Evolutionary conservation across 2,113 vertebrate genomes (phyloP).

Genomic region (Amphilophus citrinellus): DNA sequence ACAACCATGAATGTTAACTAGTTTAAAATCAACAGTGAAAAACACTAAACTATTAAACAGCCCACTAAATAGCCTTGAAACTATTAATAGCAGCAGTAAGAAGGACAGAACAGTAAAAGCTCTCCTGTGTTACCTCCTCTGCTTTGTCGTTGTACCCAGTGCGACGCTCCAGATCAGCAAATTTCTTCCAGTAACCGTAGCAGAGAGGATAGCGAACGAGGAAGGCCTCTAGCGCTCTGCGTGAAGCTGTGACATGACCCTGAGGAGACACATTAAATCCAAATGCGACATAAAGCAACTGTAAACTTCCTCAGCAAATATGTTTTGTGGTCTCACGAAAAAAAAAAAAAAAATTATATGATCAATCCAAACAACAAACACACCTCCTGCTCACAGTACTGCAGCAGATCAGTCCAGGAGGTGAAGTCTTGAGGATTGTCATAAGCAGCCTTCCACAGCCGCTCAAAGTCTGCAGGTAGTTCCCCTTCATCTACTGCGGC

Average conservation of each 20-base stretch:
- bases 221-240: slow-evolving; percentile 83
- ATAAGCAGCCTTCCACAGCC: slow-evolving; percentile 79
- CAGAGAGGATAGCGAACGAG: slow-evolving; percentile 86
- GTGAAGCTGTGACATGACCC: slow-evolving; percentile 81
- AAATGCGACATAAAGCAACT: background rate
- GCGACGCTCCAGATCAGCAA: slow-evolving; percentile 85
- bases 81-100: background rate
- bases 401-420: slow-evolving; percentile 86
- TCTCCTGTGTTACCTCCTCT: slow-evolving; percentile 79
- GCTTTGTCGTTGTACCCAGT: slow-evolving; percentile 75
- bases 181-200: slow-evolving; percentile 92
- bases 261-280: slow-evolving; percentile 40
- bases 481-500: slow-evolving; percentile 66
- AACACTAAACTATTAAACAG: background rate
- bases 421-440: slow-evolving; percentile 85
- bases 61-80: background rate
- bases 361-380: background rate
- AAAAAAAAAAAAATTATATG: accelerated
- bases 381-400: slow-evolving; percentile 89
- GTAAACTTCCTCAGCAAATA: background rate
- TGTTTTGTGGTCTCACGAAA: background rate
- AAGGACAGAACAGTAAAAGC: background rate
- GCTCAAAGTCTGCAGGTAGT: slow-evolving; percentile 83
- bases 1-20: background rate
- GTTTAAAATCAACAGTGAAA: background rate